A percentile compares a stretch with the other conserved stretches of the same genome.
phyloP scores from a whole-genome alignment of 2,113 vertebrate species.

The Syngnathoides biaculeatus region DNA sequence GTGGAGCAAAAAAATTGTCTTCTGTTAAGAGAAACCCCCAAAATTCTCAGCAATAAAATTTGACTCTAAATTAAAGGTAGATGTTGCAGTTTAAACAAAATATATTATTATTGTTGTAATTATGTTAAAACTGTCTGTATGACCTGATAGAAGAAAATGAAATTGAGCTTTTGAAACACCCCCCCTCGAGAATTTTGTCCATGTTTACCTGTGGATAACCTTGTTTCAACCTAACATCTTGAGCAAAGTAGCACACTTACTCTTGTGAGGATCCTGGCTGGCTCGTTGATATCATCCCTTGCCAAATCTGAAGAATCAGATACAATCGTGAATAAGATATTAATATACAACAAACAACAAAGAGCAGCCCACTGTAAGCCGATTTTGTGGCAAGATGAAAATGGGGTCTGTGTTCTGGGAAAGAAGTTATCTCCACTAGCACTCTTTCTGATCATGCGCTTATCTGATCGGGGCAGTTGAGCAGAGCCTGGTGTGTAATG shows the following conservation, averaged over 20 bases:
- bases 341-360: conserved; percentile 46
- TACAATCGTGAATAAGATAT: conserved; percentile 58
- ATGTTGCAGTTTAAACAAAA: too few species aligned
- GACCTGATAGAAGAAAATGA: too few species aligned
- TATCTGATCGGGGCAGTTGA: conserved; percentile 68
- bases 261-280: conserved; percentile 99
- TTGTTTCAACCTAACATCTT: not conserved
- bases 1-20: not conserved
- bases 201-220: not conserved
- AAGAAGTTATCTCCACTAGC: conserved; percentile 65
- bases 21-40: not conserved
- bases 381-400: conserved; percentile 50
- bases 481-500: conserved; percentile 66
- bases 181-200: too few species aligned
- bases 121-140: too few species aligned
- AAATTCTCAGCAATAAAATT: not conserved
- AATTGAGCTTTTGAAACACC: too few species aligned
- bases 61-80: too few species aligned
- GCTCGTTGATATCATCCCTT: conserved; percentile 93
- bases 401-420: conserved; percentile 46
- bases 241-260: conserved; percentile 75
- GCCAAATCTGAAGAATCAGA: conserved; percentile 87
- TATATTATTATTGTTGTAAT: too few species aligned
- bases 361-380: conserved; percentile 45
- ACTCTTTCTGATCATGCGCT: conserved; percentile 60